phyloP scores from a whole-genome alignment of 2,797 vertebrate species.

The Phataginus tricuspis region DNA sequence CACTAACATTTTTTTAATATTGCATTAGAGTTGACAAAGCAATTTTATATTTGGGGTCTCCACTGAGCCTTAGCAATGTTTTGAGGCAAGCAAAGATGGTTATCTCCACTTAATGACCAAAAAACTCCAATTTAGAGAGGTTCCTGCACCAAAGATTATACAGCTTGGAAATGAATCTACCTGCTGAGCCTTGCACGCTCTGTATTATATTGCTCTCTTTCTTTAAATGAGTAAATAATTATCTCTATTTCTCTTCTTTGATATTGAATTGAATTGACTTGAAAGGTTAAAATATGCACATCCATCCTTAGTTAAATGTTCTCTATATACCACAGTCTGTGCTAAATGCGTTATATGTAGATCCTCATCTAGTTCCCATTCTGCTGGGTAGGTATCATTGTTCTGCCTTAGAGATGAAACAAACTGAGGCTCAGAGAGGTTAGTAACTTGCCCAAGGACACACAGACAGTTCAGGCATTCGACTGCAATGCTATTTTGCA shows the following conservation, averaged over 20 bases:
- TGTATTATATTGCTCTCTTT: neutral
- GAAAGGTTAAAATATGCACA: conserved; percentile 6
- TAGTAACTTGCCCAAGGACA: conserved; percentile 36
- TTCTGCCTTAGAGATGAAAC: neutral
- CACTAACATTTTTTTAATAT: neutral
- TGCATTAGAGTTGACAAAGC: neutral
- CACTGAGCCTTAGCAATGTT: neutral
- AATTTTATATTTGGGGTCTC: neutral
- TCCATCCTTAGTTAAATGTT: conserved; percentile 52
- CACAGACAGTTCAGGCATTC: neutral
- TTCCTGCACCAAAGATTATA: neutral
- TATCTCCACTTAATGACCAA: neutral
- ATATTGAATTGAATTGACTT: neutral
- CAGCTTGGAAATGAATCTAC: neutral
- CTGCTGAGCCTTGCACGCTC: neutral
- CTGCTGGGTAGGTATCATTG: neutral
- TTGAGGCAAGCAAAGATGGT: neutral
- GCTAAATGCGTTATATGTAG: neutral
- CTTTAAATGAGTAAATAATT: conserved; percentile 16
- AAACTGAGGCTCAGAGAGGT: conserved; percentile 19
- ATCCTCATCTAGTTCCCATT: neutral
- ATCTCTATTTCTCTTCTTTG: neutral
- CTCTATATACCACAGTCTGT: conserved; percentile 36
- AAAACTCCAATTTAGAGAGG: neutral
- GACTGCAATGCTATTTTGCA: neutral